Evolutionary conservation across 2,797 vertebrate species (phyloP).

Genomic region (Ataeniobius toweri): DNA sequence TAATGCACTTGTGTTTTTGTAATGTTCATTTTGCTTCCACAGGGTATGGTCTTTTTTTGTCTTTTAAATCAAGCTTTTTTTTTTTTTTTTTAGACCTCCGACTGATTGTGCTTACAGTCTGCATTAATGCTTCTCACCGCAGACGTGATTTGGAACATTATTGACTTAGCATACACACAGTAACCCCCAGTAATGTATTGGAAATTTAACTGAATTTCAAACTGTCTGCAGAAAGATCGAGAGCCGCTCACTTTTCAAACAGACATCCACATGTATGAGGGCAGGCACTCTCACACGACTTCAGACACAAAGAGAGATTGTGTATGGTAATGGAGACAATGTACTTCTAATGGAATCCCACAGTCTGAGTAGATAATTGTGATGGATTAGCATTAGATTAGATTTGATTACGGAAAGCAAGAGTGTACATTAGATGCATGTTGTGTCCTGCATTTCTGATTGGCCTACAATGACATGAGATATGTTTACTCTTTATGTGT

Average conservation of each 20-base stretch:
- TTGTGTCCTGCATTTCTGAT: slow-evolving; percentile 43
- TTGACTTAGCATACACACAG: slow-evolving; percentile 58
- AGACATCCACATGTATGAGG: slow-evolving; percentile 42
- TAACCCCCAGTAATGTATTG: slow-evolving; percentile 57
- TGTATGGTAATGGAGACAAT: slow-evolving; percentile 65
- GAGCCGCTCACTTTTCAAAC: slow-evolving; percentile 39
- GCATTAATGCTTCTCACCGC: slow-evolving; percentile 51
- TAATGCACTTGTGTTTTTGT: neutral
- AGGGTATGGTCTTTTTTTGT: neutral
- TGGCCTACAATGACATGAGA: slow-evolving; percentile 45
- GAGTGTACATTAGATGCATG: slow-evolving; percentile 34
- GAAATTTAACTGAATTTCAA: slow-evolving; percentile 72
- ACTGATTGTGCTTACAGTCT: slow-evolving; percentile 59
- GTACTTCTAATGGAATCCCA: slow-evolving; percentile 71
- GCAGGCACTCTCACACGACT: slow-evolving; percentile 7
- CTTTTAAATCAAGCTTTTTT: accelerated
- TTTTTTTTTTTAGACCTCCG: neutral
- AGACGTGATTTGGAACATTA: slow-evolving; percentile 59
- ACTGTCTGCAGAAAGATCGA: slow-evolving; percentile 56
- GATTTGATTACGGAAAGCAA: slow-evolving; percentile 69
- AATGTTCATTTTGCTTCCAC: neutral
- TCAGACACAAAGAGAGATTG: slow-evolving; percentile 7
- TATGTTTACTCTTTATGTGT: slow-evolving; percentile 56
- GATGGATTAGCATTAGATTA: slow-evolving; percentile 74
- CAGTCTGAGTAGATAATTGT: slow-evolving; percentile 71